A percentile compares a stretch with the other conserved stretches of the same genome.
Conservation (phyloP, 2,113 vertebrate species). For the Athene noctua region DNA sequence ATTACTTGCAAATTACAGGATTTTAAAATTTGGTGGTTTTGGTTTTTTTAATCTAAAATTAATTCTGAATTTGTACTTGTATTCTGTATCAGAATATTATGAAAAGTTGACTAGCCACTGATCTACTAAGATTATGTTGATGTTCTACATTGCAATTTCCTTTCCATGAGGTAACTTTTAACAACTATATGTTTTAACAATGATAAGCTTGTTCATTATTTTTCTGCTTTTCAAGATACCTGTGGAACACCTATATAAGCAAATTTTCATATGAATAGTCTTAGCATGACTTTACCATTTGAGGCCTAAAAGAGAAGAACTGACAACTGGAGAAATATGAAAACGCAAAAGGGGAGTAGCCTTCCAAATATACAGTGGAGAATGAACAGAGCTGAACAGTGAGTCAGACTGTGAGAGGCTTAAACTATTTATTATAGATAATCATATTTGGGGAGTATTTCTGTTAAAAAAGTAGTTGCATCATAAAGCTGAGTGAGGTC, state of each 20-base stretch:
- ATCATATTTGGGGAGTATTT: background rate
- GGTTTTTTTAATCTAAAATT: background rate
- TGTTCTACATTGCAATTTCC: background rate
- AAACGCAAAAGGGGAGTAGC: background rate
- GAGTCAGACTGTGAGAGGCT: rapidly evolving
- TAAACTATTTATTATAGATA: background rate
- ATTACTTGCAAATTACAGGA: background rate
- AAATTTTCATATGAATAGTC: background rate
- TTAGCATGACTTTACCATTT: background rate
- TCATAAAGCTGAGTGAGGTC: background rate
- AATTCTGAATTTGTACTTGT: background rate
- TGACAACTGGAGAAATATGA: background rate
- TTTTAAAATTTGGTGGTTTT: background rate
- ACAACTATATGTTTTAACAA: background rate
- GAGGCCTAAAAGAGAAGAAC: background rate
- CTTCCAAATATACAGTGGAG: background rate
- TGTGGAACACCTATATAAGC: background rate
- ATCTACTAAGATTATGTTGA: background rate
- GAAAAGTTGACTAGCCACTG: background rate
- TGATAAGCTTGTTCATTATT: background rate
- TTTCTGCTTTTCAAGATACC: background rate
- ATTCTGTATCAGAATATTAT: background rate
- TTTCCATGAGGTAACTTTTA: background rate
- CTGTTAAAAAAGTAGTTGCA: background rate
- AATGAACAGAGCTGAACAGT: background rate